These are phyloP conservation scores for Bufo bufo DNA, from an alignment of 2,113 vertebrate species.

Conservation along the genomic window DNA sequence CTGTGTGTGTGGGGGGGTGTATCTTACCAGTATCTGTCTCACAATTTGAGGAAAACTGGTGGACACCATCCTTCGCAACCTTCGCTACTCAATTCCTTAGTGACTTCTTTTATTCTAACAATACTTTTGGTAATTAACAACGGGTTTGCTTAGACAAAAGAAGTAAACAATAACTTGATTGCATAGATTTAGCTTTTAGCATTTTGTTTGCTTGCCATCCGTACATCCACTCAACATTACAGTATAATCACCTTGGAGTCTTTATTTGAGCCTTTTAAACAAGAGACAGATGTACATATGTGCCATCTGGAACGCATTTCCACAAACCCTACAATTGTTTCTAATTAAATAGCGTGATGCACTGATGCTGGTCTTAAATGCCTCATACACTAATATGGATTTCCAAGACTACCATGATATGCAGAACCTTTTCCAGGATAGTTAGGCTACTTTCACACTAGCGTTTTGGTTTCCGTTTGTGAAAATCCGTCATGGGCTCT, in stretches of 20 bases:
- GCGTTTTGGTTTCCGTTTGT: no score
- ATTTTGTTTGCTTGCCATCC: not conserved
- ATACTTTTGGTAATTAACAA: not conserved
- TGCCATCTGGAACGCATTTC: conserved; percentile 26
- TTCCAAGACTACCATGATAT: not conserved
- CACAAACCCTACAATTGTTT: conserved; percentile 2
- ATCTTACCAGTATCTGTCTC: no score
- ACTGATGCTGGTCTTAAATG: not conserved
- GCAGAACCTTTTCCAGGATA: not conserved
- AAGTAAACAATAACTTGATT: conserved; percentile 19
- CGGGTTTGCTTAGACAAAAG: not conserved
- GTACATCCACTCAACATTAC: not conserved
- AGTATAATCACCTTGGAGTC: not conserved
- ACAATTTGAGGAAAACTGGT: no score
- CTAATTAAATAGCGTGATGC: conserved; percentile 1
- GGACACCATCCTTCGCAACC: no score
- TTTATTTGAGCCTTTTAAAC: conserved; percentile 14
- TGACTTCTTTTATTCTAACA: not conserved
- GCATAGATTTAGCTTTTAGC: not conserved
- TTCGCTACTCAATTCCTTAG: not conserved
- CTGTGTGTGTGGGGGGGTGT: no score
- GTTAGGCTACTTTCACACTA: not conserved
- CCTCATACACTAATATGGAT: not conserved
- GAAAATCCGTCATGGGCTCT: no score
- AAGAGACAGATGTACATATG: conserved; percentile 30